Percentiles rank a stretch among this genome's conserved stretches.
phyloP scores from a whole-genome alignment of 2,113 vertebrate genomes.

The Uropsilus gracilis region DNA sequence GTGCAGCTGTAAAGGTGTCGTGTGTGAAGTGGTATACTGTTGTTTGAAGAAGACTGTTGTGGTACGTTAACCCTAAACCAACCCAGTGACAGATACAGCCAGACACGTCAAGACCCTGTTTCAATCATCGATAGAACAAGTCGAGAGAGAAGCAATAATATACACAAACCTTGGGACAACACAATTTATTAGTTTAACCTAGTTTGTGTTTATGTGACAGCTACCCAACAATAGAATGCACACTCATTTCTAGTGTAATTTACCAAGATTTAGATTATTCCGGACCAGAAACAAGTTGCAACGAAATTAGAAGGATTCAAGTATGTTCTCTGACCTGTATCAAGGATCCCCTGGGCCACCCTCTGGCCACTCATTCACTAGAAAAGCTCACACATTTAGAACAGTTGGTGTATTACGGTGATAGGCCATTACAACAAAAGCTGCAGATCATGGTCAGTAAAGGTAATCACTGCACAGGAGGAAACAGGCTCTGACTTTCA shows the following conservation, averaged over 20 bases:
- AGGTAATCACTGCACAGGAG: background rate
- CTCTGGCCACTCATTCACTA: background rate
- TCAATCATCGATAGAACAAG: background rate
- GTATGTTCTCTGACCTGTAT: background rate
- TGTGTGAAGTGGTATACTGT: too few species aligned
- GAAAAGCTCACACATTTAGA: background rate
- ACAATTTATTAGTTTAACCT: background rate
- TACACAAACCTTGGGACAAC: background rate
- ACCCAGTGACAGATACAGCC: background rate
- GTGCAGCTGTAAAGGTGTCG: accelerated
- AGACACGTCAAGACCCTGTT: background rate
- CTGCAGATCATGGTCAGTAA: background rate
- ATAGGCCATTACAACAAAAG: background rate
- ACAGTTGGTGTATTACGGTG: background rate
- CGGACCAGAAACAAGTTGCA: background rate
- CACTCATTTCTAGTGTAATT: background rate
- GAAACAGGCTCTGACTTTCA: background rate
- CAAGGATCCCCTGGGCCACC: background rate
- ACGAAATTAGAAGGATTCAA: background rate
- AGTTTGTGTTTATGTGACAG: background rate
- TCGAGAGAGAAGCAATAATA: too few species aligned
- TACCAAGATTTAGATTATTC: background rate
- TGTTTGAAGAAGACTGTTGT: background rate
- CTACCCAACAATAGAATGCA: background rate
- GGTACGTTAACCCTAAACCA: background rate